A percentile compares a stretch with the other conserved stretches of the same genome.
phyloP scores from a whole-genome alignment of 1,140 invertebrate species.

The Papilio dardanus region DNA sequence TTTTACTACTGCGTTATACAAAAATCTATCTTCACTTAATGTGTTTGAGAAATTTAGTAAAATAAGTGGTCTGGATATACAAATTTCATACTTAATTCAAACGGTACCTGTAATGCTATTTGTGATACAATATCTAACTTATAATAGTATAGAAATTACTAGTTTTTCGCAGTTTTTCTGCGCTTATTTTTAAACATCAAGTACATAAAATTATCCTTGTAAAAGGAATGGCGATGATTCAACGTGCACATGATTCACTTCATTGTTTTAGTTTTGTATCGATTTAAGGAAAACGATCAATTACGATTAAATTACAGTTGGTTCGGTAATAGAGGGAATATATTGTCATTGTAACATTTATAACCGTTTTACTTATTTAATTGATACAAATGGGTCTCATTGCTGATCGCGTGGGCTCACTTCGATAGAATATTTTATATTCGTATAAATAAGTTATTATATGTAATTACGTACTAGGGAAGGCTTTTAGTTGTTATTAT shows the following conservation, averaged over 20 bases:
- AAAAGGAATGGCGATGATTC: constrained; percentile 38
- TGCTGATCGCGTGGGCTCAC: constrained; percentile 53
- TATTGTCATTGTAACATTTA: constrained; percentile 72
- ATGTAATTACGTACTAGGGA: background rate
- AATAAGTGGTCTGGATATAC: no score
- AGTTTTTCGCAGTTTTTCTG: background rate
- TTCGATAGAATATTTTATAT: constrained; percentile 35
- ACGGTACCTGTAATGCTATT: no score
- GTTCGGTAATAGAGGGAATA: constrained; percentile 71
- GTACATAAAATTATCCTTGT: background rate
- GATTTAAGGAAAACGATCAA: constrained; percentile 76
- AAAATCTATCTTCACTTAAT: no score
- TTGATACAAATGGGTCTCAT: constrained; percentile 68
- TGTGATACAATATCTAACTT: background rate
- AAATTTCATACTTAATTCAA: no score
- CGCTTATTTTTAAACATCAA: background rate
- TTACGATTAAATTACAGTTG: constrained; percentile 71
- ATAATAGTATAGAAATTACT: background rate
- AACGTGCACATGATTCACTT: constrained; percentile 71
- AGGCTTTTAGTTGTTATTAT: background rate
- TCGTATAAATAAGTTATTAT: constrained; percentile 31
- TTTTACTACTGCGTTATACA: no score
- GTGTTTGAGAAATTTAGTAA: no score
- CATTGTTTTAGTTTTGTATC: constrained; percentile 69
- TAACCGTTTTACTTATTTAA: constrained; percentile 76